Percentiles rank a stretch among this genome's conserved stretches.
phyloP scores from a whole-genome alignment of 2,797 vertebrate genomes.

The Phylloscopus collybita region DNA sequence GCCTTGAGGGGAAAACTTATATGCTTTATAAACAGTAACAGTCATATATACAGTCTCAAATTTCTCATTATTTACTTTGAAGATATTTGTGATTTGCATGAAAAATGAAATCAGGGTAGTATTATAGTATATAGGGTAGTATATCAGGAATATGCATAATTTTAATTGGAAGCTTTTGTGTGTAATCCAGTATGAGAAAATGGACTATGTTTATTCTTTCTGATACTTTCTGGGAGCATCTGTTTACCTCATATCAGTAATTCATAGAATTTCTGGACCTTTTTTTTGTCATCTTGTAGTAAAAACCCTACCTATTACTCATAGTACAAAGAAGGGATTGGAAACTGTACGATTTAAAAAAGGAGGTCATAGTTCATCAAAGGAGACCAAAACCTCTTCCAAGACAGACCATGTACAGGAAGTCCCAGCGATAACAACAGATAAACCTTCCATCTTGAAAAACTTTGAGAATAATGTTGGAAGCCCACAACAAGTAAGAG shows the following conservation, averaged over 20 bases:
- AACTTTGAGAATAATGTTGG: conserved; percentile 8
- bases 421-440: neutral
- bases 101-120: neutral
- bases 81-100: neutral
- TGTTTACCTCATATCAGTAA: neutral
- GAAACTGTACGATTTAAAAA: conserved; percentile 56
- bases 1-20: neutral
- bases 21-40: neutral
- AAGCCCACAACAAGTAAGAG: conserved; percentile 66
- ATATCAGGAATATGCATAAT: neutral
- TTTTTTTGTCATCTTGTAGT: conserved; percentile 47
- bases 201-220: neutral
- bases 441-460: conserved; percentile 3
- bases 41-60: neutral
- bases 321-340: conserved; percentile 53
- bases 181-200: neutral
- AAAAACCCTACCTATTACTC: conserved; percentile 51
- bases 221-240: neutral
- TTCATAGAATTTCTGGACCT: neutral
- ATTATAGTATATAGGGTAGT: neutral
- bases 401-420: neutral
- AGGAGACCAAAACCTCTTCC: conserved; percentile 37
- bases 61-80: neutral
- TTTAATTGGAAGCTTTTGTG: neutral
- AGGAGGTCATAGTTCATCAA: conserved; percentile 28